phyloP scores from a whole-genome alignment of 53 echinoderm and acorn worm species.

The Temnopleurus reevesii region DNA sequence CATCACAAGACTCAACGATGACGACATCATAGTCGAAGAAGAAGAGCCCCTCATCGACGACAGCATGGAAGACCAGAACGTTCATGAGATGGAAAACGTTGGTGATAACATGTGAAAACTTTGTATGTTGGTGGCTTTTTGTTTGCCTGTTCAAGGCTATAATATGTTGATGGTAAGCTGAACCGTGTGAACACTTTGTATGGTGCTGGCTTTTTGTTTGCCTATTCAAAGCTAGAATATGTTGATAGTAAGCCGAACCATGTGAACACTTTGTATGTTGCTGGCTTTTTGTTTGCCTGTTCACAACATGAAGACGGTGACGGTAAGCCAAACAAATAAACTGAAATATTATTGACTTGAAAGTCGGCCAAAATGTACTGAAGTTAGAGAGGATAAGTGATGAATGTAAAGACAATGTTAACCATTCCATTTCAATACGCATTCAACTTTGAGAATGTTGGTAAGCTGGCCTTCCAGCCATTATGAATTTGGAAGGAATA shows the following conservation, averaged over 20 bases:
- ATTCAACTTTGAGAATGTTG: too few relatives aligned
- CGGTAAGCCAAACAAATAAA: neutral
- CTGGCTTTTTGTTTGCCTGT: neutral
- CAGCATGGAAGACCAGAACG: slow-evolving; percentile 48
- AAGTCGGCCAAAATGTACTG: too few relatives aligned
- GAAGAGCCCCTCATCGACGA: slow-evolving; percentile 32
- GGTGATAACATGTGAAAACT: slow-evolving; percentile 21
- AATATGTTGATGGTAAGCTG: slow-evolving; percentile 10
- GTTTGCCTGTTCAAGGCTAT: neutral
- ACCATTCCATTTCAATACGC: too few relatives aligned
- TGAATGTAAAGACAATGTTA: too few relatives aligned
- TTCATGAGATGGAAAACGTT: slow-evolving; percentile 45
- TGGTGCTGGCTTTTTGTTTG: neutral
- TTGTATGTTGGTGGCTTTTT: too few relatives aligned
- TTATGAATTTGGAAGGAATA: too few relatives aligned
- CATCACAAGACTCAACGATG: slow-evolving; percentile 74
- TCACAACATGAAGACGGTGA: too few relatives aligned
- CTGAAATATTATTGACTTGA: too few relatives aligned
- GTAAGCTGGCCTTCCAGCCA: too few relatives aligned
- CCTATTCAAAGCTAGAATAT: neutral
- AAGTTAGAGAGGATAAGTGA: too few relatives aligned
- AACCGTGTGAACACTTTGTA: neutral
- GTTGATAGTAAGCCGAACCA: neutral
- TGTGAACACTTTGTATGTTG: neutral
- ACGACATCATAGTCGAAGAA: slow-evolving; percentile 53